Percentiles rank a stretch among this genome's conserved stretches.
phyloP scores from a whole-genome alignment of 2,113 vertebrate species.

The Elachura formosa region DNA sequence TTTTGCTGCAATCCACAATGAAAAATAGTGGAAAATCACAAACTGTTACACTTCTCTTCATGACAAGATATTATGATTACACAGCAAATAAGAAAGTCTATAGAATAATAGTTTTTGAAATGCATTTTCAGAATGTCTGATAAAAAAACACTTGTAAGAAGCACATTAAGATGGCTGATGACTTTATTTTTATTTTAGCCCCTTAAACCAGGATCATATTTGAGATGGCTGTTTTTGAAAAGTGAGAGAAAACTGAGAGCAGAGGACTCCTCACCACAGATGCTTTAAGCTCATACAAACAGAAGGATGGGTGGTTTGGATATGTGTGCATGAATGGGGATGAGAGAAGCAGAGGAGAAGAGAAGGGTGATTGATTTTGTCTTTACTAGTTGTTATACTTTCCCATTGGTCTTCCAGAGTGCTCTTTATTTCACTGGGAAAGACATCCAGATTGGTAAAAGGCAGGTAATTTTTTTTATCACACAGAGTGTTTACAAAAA shows the following conservation, averaged over 20 bases:
- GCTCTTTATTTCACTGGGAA: neutral
- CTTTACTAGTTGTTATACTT: neutral
- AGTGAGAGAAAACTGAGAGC: neutral
- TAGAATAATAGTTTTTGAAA: neutral
- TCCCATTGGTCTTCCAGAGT: neutral
- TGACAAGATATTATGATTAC: neutral
- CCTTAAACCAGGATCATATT: neutral
- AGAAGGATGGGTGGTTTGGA: neutral
- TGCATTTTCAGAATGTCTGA: neutral
- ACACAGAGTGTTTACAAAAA: neutral
- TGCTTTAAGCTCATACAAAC: neutral
- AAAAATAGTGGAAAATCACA: neutral
- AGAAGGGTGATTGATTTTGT: neutral
- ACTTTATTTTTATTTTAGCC: neutral
- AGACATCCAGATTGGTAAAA: neutral
- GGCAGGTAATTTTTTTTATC: neutral
- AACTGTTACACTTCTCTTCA: neutral
- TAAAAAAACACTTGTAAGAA: neutral
- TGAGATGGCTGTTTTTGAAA: neutral
- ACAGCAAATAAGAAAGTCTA: neutral
- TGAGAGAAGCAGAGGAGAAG: neutral
- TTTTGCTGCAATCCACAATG: neutral
- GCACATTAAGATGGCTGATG: neutral
- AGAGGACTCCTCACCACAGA: neutral
- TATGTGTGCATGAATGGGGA: neutral